Conservation (phyloP, 2,113 vertebrate genomes). For the Lagopus muta region DNA sequence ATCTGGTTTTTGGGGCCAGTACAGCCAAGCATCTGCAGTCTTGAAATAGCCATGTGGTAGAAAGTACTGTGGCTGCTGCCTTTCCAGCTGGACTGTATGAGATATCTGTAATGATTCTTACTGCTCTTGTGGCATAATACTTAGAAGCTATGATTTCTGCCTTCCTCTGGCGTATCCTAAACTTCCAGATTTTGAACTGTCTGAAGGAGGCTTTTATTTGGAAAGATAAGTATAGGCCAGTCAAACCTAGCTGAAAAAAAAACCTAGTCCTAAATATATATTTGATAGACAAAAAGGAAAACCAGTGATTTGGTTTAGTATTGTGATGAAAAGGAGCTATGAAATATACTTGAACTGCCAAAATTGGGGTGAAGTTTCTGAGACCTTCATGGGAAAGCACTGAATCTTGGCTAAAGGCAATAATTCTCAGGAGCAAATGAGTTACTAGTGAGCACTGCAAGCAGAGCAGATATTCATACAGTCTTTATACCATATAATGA, state of each 20-base stretch:
- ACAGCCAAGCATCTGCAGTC: not conserved
- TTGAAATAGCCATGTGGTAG: constrained; percentile 34
- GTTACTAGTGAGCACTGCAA: not conserved
- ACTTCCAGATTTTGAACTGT: constrained; percentile 20
- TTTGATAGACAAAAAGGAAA: constrained; percentile 33
- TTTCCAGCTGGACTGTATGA: not conserved
- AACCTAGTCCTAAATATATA: not conserved
- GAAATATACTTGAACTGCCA: rapidly evolving
- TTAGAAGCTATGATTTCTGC: constrained; percentile 65
- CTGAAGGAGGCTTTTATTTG: constrained; percentile 20
- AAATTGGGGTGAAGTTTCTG: not conserved
- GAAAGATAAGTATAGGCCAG: constrained; percentile 31
- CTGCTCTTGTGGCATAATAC: constrained; percentile 3
- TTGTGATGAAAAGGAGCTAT: not conserved
- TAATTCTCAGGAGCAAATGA: not conserved
- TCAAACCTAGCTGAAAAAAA: not conserved
- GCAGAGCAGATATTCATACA: not conserved
- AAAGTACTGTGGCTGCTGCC: not conserved
- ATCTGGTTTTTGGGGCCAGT: not conserved
- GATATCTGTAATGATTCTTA: constrained; percentile 10
- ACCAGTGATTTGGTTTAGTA: not conserved
- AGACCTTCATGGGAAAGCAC: not conserved
- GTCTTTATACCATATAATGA: not conserved
- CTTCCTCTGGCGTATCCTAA: constrained; percentile 19
- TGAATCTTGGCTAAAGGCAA: not conserved